phyloP scores from a whole-genome alignment of 2,888 invertebrate species.

The Dryomyza anilis region DNA sequence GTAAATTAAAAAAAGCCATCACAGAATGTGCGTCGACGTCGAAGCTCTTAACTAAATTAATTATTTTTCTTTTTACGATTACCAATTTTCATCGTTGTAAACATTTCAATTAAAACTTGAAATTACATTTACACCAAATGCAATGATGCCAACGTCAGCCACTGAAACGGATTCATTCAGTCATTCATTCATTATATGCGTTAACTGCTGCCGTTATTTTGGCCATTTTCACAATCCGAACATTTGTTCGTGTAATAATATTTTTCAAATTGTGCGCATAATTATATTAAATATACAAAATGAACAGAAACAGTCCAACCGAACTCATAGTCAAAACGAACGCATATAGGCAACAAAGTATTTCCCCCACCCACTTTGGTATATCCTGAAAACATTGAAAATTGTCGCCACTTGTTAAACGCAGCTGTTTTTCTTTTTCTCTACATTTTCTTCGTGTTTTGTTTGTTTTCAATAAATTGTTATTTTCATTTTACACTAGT shows the following conservation, averaged over 20 bases:
- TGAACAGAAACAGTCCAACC: too few species aligned
- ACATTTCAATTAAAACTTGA: constrained; percentile 15
- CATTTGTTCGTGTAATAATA: constrained; percentile 1
- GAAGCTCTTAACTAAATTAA: too few species aligned
- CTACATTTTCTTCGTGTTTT: constrained; percentile 14
- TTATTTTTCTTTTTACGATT: too few species aligned
- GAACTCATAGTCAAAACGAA: too few species aligned
- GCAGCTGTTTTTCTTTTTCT: constrained; percentile 26
- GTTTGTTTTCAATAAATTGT: constrained; percentile 22
- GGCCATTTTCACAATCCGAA: neutral
- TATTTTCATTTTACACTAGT: constrained; percentile 28
- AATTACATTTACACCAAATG: neutral
- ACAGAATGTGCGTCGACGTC: too few species aligned
- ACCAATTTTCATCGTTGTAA: too few species aligned
- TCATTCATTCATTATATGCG: neutral
- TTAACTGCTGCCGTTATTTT: neutral
- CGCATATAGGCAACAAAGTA: too few species aligned
- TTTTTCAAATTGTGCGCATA: constrained; percentile 14
- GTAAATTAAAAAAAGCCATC: too few species aligned
- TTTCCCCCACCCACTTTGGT: too few species aligned
- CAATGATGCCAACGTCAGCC: too few species aligned
- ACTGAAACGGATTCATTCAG: too few species aligned
- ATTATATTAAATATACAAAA: constrained; percentile 20
- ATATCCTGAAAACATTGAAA: too few species aligned
- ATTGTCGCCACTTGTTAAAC: neutral